A percentile compares a stretch with the other conserved stretches of the same genome.
phyloP scores from a whole-genome alignment of 1,140 invertebrate species.

The Oncopeltus fasciatus region DNA sequence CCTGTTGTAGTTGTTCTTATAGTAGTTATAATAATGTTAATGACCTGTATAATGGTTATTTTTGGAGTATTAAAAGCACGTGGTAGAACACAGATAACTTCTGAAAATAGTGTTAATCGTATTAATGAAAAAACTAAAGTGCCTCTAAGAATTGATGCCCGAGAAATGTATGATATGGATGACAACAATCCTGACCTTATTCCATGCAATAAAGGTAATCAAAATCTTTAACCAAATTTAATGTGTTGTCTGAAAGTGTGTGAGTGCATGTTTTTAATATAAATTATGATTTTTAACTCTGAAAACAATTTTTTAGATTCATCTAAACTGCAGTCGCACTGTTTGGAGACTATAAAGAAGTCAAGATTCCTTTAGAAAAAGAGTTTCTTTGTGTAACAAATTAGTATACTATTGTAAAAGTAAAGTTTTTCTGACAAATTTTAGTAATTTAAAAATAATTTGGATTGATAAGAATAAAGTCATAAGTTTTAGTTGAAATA shows the following conservation, averaged over 20 bases:
- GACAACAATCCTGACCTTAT: conserved; percentile 75
- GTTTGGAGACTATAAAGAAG: no score
- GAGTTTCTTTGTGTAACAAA: no score
- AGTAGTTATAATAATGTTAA: conserved; percentile 51
- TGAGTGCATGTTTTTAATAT: not conserved
- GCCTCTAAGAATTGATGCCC: conserved; percentile 42
- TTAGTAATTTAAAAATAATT: no score
- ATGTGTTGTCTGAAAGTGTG: no score
- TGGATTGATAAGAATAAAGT: no score
- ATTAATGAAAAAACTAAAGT: conserved; percentile 51
- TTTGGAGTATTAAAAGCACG: conserved; percentile 51
- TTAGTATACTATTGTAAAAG: no score
- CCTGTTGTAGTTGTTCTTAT: conserved; percentile 59
- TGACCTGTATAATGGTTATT: conserved; percentile 55
- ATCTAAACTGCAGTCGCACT: not conserved
- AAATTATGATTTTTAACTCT: conserved; percentile 20
- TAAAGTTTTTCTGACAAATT: no score
- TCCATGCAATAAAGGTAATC: conserved; percentile 68
- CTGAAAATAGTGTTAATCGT: conserved; percentile 41
- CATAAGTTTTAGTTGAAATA: no score
- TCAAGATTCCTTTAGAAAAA: no score
- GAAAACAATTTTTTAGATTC: not conserved
- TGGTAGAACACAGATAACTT: conserved; percentile 32
- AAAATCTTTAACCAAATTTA: not conserved
- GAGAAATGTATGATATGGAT: conserved; percentile 53